These are phyloP conservation scores for Tor tambroides DNA, from an alignment of 2,113 vertebrate genomes.

Conservation along the genomic window DNA sequence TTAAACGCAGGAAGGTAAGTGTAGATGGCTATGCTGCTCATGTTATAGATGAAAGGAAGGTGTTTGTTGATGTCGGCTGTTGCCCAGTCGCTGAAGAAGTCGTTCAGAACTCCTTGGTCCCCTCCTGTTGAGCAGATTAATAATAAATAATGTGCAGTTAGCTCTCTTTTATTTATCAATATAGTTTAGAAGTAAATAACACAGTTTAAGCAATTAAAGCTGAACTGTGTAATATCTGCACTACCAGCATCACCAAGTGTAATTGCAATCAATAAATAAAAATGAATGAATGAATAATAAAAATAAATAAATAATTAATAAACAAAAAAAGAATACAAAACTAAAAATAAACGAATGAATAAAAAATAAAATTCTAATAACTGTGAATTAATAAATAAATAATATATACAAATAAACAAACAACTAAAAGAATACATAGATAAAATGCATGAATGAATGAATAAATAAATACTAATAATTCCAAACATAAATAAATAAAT, in stretches of 20 bases:
- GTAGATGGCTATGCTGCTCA: constrained; percentile 96
- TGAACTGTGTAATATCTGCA: neutral
- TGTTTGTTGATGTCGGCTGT: constrained; percentile 95
- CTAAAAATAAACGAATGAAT: neutral
- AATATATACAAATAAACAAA: too few species aligned
- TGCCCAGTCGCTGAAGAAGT: constrained; percentile 92
- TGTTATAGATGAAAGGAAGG: constrained; percentile 97
- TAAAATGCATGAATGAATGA: too few species aligned
- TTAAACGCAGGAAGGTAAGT: constrained; percentile 98
- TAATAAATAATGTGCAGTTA: neutral
- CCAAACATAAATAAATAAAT: too few species aligned
- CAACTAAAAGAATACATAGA: too few species aligned
- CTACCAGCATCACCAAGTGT: neutral
- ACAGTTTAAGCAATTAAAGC: neutral
- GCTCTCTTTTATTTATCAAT: neutral
- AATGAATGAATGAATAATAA: neutral
- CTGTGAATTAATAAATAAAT: too few species aligned
- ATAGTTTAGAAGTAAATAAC: neutral
- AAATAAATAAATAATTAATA: neutral
- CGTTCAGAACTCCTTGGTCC: constrained; percentile 96
- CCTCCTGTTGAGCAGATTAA: constrained; percentile 79
- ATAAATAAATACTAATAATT: too few species aligned
- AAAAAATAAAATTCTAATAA: neutral
- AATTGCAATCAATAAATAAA: neutral
- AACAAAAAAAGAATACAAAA: neutral